Conservation (phyloP, 2,888 invertebrate species). For the Eristalinus sepulchralis region DNA sequence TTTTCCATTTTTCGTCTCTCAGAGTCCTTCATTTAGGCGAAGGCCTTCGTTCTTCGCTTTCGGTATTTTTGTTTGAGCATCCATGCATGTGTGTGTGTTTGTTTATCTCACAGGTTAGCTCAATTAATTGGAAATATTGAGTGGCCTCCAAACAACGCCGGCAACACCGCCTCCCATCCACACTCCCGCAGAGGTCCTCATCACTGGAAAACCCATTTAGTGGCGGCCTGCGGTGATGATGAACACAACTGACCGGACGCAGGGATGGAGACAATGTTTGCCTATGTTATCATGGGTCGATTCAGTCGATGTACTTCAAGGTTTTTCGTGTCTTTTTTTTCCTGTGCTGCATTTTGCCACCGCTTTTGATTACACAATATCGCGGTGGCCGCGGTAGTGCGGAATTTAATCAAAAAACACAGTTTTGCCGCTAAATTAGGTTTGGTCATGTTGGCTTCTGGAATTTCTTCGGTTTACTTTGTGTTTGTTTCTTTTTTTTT, state of each 20-base stretch:
- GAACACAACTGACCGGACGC: slow-evolving; percentile 3
- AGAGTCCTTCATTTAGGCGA: slow-evolving; percentile 46
- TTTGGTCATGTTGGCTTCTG: neutral
- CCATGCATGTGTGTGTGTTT: slow-evolving; percentile 44
- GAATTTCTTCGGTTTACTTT: neutral
- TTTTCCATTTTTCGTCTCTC: slow-evolving; percentile 38
- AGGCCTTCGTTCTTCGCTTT: slow-evolving; percentile 11
- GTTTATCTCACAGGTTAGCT: slow-evolving; percentile 66
- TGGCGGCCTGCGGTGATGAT: slow-evolving; percentile 17
- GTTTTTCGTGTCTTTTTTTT: neutral
- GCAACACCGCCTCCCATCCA: slow-evolving; percentile 29
- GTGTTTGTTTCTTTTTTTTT: neutral
- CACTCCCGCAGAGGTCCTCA: slow-evolving; percentile 23
- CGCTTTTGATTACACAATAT: slow-evolving; percentile 28
- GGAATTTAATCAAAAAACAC: slow-evolving; percentile 45
- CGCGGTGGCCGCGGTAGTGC: neutral
- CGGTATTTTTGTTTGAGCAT: slow-evolving; percentile 22
- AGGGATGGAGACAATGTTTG: slow-evolving; percentile 37
- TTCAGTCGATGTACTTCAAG: slow-evolving; percentile 18
- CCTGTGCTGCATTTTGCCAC: neutral
- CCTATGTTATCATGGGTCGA: slow-evolving; percentile 46
- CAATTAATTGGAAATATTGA: slow-evolving; percentile 71
- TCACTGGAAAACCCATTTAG: slow-evolving; percentile 56
- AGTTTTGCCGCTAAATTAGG: slow-evolving; percentile 7
- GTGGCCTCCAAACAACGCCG: slow-evolving; percentile 60